Conservation (phyloP, 2,113 vertebrate genomes). For the Salminus brasiliensis region DNA sequence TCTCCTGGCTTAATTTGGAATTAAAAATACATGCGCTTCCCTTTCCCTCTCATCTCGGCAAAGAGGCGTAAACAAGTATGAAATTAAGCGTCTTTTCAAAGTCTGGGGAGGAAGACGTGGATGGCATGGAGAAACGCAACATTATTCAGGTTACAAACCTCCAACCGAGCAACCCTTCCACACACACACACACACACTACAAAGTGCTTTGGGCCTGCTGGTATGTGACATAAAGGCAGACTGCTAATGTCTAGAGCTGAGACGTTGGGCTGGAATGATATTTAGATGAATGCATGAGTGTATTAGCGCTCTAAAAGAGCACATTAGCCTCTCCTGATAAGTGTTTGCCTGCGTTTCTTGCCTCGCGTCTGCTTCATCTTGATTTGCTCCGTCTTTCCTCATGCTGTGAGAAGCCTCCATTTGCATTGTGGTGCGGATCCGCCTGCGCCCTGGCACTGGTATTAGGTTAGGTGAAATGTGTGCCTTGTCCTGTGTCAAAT, state of each 20-base stretch:
- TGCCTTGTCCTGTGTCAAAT: not conserved
- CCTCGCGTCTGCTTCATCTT: conserved; percentile 35
- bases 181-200: not conserved
- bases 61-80: conserved; percentile 74
- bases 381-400: conserved; percentile 39
- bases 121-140: conserved; percentile 52
- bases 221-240: conserved; percentile 36
- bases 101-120: conserved; percentile 56
- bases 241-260: conserved; percentile 42
- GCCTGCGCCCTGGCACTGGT: not conserved
- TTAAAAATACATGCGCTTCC: conserved; percentile 74
- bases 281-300: conserved; percentile 47
- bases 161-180: conserved; percentile 3
- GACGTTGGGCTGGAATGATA: conserved; percentile 29
- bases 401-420: conserved; percentile 25
- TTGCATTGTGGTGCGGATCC: conserved; percentile 31
- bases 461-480: not conserved
- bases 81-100: conserved; percentile 71
- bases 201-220: conserved; percentile 43
- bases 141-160: conserved; percentile 57
- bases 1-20: conserved; percentile 72
- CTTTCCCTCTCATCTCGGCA: conserved; percentile 58
- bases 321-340: conserved; percentile 43
- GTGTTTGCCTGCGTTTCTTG: conserved; percentile 35
- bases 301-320: conserved; percentile 42